Evolutionary conservation across 2,797 vertebrate species (phyloP).

Genomic region (Gobio occitaniae): DNA sequence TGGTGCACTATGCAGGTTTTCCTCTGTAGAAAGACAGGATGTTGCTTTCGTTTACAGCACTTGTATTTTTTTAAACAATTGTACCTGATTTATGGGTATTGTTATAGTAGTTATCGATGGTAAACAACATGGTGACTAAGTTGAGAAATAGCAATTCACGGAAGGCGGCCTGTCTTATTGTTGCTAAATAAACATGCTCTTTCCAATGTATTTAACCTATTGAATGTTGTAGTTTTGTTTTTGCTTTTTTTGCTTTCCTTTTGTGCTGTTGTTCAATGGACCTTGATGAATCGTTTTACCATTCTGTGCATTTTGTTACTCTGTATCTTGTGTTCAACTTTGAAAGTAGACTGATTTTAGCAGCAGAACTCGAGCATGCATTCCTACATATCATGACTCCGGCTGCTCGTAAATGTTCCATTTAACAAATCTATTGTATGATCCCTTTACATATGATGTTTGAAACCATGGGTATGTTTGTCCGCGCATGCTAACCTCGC

Average conservation of each 20-base stretch:
- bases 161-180: conserved; percentile 58
- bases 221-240: conserved; percentile 55
- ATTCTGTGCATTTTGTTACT: conserved; percentile 39
- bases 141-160: conserved; percentile 50
- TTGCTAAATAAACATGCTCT: conserved; percentile 60
- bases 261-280: conserved; percentile 50
- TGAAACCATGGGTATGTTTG: conserved; percentile 40
- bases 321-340: conserved; percentile 46
- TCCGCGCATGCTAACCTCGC: conserved; percentile 67
- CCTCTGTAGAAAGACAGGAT: conserved; percentile 59
- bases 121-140: conserved; percentile 35
- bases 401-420: conserved; percentile 61
- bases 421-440: conserved; percentile 34
- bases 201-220: conserved; percentile 57
- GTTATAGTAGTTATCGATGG: conserved; percentile 45
- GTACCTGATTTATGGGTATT: conserved; percentile 28
- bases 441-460: conserved; percentile 35
- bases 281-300: conserved; percentile 36
- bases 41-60: conserved; percentile 51
- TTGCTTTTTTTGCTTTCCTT: conserved; percentile 36
- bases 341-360: conserved; percentile 31
- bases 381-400: conserved; percentile 63
- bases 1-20: conserved; percentile 67
- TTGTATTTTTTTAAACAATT: conserved; percentile 40
- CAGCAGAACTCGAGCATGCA: conserved; percentile 53